A percentile compares a stretch with the other conserved stretches of the same genome.
Conservation (phyloP, 2,888 invertebrate genomes). For the Amitus sp. region DNA sequence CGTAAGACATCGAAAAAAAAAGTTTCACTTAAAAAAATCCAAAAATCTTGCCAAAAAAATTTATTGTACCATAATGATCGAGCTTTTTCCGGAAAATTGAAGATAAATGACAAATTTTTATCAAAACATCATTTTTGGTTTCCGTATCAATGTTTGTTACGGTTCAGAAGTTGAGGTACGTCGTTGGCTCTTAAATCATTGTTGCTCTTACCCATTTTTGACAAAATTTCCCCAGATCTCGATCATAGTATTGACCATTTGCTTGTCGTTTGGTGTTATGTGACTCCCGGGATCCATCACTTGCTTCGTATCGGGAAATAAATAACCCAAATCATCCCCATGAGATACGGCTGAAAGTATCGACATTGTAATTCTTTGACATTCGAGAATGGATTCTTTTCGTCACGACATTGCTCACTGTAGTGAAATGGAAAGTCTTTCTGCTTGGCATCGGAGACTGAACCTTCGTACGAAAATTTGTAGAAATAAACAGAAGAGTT, state of each 20-base stretch:
- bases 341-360: conserved; percentile 47
- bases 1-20: too few relatives aligned
- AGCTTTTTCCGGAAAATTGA: too few relatives aligned
- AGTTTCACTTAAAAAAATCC: too few relatives aligned
- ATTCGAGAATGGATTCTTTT: neutral
- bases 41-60: too few relatives aligned
- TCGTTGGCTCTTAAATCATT: too few relatives aligned
- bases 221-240: conserved; percentile 54
- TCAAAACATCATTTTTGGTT: too few relatives aligned
- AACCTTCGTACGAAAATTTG: conserved; percentile 52
- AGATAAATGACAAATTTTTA: too few relatives aligned
- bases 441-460: conserved; percentile 42
- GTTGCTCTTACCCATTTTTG: conserved; percentile 48
- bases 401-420: conserved; percentile 40
- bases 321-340: conserved; percentile 53
- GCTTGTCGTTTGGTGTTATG: conserved; percentile 47
- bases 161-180: neutral
- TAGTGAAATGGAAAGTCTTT: conserved; percentile 24
- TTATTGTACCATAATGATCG: too few relatives aligned
- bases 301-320: conserved; percentile 48
- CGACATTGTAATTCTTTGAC: neutral
- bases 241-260: conserved; percentile 54
- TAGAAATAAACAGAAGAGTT: conserved; percentile 51
- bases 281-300: conserved; percentile 21
- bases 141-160: too few relatives aligned